Conservation (phyloP, 1,140 invertebrate species). For the Linepithema humile region DNA sequence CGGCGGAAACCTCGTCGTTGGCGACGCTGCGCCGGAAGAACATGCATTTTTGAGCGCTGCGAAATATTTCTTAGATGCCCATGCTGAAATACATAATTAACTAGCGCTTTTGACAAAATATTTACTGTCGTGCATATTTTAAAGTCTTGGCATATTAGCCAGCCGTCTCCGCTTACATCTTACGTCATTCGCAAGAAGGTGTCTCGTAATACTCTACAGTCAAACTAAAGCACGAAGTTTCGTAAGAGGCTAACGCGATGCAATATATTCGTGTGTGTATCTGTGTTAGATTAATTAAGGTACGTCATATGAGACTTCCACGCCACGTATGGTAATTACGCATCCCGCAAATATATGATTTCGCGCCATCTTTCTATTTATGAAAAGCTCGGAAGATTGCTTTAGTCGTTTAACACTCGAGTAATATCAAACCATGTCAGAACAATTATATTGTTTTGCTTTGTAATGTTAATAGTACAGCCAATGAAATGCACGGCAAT, state of each 20-base stretch:
- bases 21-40: too few species aligned
- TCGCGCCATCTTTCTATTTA: neutral
- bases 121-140: conserved; percentile 25
- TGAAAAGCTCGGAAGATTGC: neutral
- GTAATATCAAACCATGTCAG: neutral
- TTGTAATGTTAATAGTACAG: neutral
- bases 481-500: neutral
- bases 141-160: neutral
- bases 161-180: neutral
- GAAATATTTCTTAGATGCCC: neutral
- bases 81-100: conserved; percentile 20
- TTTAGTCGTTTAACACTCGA: neutral
- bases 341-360: neutral
- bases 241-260: conserved; percentile 20
- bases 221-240: conserved; percentile 47
- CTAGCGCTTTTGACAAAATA: conserved; percentile 15
- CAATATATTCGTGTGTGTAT: conserved; percentile 32
- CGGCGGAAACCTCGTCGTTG: neutral
- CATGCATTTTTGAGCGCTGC: conserved; percentile 1
- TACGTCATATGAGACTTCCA: conserved; percentile 12
- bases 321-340: conserved; percentile 18
- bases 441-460: neutral
- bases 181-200: conserved; percentile 19
- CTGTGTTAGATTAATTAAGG: conserved; percentile 49
- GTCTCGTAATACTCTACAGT: conserved; percentile 32